Evolutionary conservation across 2,888 invertebrate species (phyloP).

Genomic region (Dioctria linearis): DNA sequence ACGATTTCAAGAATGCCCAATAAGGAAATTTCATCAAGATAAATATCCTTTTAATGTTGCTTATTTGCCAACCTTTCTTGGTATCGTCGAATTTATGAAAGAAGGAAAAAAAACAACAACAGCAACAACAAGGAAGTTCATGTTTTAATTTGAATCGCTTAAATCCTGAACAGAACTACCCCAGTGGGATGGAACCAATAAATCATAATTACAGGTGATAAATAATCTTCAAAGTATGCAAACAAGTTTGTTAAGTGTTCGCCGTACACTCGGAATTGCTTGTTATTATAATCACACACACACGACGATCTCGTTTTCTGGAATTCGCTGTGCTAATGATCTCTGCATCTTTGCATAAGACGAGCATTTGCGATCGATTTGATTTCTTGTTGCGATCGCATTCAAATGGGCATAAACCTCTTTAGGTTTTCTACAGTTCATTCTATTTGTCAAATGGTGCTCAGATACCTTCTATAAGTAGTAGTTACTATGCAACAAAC

Average conservation of each 20-base stretch:
- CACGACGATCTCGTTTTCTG: conserved; percentile 41
- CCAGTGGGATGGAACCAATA: conserved; percentile 18
- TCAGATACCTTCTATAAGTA: background rate
- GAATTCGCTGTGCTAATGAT: conserved; percentile 49
- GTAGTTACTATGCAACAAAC: conserved; percentile 19
- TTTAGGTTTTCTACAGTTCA: conserved; percentile 18
- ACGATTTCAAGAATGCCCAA: too few relatives aligned
- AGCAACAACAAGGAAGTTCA: background rate
- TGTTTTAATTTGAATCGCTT: conserved; percentile 32
- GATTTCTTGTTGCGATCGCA: background rate
- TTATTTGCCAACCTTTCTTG: too few relatives aligned
- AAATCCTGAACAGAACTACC: conserved; percentile 26
- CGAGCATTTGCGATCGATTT: background rate
- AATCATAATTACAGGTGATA: conserved; percentile 52
- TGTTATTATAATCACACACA: background rate
- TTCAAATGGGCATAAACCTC: conserved; percentile 15
- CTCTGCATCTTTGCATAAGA: conserved; percentile 2
- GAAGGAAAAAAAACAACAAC: too few relatives aligned
- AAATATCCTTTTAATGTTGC: too few relatives aligned
- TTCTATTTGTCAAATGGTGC: conserved; percentile 22
- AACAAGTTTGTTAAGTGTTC: conserved; percentile 43
- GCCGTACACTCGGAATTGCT: conserved; percentile 5
- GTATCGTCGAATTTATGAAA: background rate
- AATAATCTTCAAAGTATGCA: conserved; percentile 47
- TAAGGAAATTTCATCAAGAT: too few relatives aligned